A percentile compares a stretch with the other conserved stretches of the same genome.
Evolutionary conservation across 2,113 vertebrate species (phyloP).

Genomic region (Sphyrna mokarran): DNA sequence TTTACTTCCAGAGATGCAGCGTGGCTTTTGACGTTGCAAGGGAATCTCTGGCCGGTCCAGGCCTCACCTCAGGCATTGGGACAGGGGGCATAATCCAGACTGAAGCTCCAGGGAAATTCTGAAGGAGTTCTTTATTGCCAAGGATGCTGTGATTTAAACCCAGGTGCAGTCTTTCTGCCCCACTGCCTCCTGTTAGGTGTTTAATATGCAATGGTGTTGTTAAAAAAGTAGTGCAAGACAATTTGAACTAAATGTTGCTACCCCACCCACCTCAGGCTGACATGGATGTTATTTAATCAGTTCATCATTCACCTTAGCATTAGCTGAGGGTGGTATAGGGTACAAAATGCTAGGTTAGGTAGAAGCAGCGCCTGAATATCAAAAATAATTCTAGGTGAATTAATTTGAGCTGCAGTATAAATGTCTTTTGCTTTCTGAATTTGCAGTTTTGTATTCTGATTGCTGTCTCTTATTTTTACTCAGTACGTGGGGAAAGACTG

Average conservation of each 20-base stretch:
- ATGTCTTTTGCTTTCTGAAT: not conserved
- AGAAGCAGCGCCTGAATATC: not conserved
- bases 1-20: too few relatives aligned
- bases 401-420: not conserved
- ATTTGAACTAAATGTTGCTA: not conserved
- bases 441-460: not conserved
- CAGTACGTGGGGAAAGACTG: not conserved
- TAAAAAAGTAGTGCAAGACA: not conserved
- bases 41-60: not conserved
- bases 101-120: not conserved
- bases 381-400: not conserved
- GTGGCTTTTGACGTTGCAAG: too few relatives aligned
- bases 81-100: not conserved
- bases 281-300: not conserved
- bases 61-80: not conserved
- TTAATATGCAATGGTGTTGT: not conserved
- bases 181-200: not conserved
- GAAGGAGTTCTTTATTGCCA: not conserved
- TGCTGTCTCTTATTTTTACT: not conserved
- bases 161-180: not conserved
- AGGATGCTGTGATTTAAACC: not conserved
- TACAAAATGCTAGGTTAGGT: not conserved
- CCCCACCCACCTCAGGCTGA: too few relatives aligned
- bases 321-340: not conserved
- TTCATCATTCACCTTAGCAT: not conserved